Base-by-base conservation (phyloP, 92 coral and sea anemone species). In the Hydrozoanthus gracilis region DNA sequence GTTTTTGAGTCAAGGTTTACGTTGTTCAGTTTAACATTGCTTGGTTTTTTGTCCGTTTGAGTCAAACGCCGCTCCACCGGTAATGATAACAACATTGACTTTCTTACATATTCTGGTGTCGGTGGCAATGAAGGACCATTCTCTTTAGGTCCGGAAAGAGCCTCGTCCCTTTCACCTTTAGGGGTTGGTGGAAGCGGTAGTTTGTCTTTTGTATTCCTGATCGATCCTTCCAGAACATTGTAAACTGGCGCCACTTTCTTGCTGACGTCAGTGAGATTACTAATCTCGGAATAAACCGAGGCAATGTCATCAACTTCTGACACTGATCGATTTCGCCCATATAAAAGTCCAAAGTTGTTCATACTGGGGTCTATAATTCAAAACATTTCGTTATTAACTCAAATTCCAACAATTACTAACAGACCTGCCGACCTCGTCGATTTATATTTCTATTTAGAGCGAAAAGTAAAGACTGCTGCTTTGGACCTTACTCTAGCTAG, bases 281-380 rank as follows among this genome's bases (percentile, higher is more conserved):
- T 79, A 44, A 79, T 64, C 73, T 79, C 84, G 9, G 84, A 79
- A 51, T 79, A 79, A 8, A 79, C 73, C 13, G 84, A 79, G 16
- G 84, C 44, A 16, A 11, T 16, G 18, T 79, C 84, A 13, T 79
- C 84, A 7, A n/a, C 35, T 16, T 79, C 84, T 7, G 72, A 66
- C 8, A 62, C 45, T 7, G 73, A 62, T 17, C 84, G 71, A 45
- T 79, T 65, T 2, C 72, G 56, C 46, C 60, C 60, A 45, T 62
- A 79, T n/a, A 47, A 51, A 9, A 62, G 6, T 15, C 73, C 84
- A n/a, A 79, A 79, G 49, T 61, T 79, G 51, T 79, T 64, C 13
- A 79, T 79, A 16, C 7, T 49, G 11, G 51, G n/a, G 44, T 20
- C 48, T 18, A 12, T 9, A 45, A 44, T 48, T 51, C 5, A 51